Evolutionary conservation across 92 coral and sea anemone species (phyloP).

Genomic region (Paramuricea clavata): DNA sequence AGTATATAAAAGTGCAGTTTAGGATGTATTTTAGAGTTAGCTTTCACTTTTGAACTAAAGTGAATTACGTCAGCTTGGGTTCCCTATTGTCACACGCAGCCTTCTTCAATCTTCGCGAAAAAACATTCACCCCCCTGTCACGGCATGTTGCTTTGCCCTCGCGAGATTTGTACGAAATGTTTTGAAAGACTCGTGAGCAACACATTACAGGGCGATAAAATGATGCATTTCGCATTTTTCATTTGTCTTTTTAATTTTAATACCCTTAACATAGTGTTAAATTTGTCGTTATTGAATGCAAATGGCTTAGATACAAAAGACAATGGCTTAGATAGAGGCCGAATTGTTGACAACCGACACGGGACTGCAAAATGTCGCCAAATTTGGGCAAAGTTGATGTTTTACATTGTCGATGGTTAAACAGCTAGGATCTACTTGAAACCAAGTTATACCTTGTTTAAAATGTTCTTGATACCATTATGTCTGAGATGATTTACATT

Average conservation of each 20-base stretch:
- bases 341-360: not conserved
- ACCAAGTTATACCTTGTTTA: not conserved
- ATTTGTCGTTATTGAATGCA: not conserved
- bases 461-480: too few species aligned
- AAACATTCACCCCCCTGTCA: not conserved
- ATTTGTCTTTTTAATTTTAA: not conserved
- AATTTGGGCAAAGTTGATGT: not conserved
- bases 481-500: not conserved
- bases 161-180: not conserved
- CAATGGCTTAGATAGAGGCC: too few species aligned
- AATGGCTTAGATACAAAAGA: too few species aligned
- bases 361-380: too few species aligned
- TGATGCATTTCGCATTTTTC: not conserved
- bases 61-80: not conserved
- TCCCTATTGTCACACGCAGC: not conserved
- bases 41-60: too few species aligned
- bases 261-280: not conserved
- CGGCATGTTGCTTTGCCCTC: not conserved
- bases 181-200: conserved; percentile 7
- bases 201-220: not conserved
- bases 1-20: too few species aligned
- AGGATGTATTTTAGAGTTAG: too few species aligned
- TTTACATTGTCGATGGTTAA: not conserved
- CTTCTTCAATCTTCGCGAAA: not conserved
- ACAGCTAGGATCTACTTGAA: not conserved